Percentiles rank a stretch among this genome's conserved stretches.
Conservation (phyloP, 2,113 vertebrate species). For the human region GRCh38 chr2:78836501-78837000, state of each 20-base stretch:
- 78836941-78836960: background rate
- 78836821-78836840: background rate
- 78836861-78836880: background rate
- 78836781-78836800: background rate
- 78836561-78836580: background rate
- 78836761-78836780: background rate
- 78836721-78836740: background rate
- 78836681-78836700: background rate
- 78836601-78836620: background rate
- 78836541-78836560: background rate
- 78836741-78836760: background rate
- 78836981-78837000: background rate
- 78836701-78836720: background rate
- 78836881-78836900: background rate
- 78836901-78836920: background rate
- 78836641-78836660: background rate
- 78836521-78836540: background rate
- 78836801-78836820: background rate
- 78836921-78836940: background rate
- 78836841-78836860: background rate
- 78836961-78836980: constrained; percentile 20
- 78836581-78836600: background rate
- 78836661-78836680: background rate
- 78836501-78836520: background rate
- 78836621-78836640: background rate